Percentiles rank a stretch among this genome's conserved stretches.
Conservation (phyloP, 2,797 vertebrate species). For the Staurois parvus region DNA sequence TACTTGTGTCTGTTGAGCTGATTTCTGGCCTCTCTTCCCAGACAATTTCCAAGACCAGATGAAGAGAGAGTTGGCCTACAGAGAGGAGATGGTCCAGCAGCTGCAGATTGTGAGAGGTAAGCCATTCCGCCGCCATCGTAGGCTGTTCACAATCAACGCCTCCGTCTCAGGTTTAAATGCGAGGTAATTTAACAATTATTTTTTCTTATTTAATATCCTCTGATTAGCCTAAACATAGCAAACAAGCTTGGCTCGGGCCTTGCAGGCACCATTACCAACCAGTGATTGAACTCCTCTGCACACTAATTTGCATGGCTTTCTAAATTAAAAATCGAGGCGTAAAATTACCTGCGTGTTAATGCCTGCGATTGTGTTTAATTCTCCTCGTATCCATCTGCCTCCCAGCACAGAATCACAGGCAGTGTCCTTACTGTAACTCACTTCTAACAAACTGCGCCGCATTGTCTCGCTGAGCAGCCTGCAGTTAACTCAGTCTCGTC, state of each 20-base stretch:
- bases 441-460: slow-evolving; percentile 55
- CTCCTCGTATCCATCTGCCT: slow-evolving; percentile 72
- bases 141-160: slow-evolving; percentile 63
- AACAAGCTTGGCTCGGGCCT: slow-evolving; percentile 69
- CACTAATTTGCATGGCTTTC: slow-evolving; percentile 68
- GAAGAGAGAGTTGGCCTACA: slow-evolving; percentile 97
- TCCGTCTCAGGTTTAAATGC: slow-evolving; percentile 70
- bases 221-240: slow-evolving; percentile 67
- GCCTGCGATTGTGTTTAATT: slow-evolving; percentile 68
- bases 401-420: slow-evolving; percentile 65
- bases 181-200: slow-evolving; percentile 75
- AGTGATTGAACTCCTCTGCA: slow-evolving; percentile 71
- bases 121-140: slow-evolving; percentile 64
- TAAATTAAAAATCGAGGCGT: slow-evolving; percentile 74
- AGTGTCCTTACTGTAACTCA: slow-evolving; percentile 59
- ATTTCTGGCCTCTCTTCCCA: slow-evolving; percentile 73
- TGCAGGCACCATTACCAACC: slow-evolving; percentile 69
- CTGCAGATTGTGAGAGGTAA: slow-evolving; percentile 97
- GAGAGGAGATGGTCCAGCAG: slow-evolving; percentile 98
- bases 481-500: slow-evolving; percentile 29
- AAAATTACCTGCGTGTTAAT: slow-evolving; percentile 71
- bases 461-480: slow-evolving; percentile 13
- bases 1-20: slow-evolving; percentile 37
- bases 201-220: slow-evolving; percentile 72
- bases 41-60: slow-evolving; percentile 99